These are phyloP conservation scores for Galbula dea DNA, from an alignment of 2,113 vertebrate species.

Conservation along the genomic window DNA sequence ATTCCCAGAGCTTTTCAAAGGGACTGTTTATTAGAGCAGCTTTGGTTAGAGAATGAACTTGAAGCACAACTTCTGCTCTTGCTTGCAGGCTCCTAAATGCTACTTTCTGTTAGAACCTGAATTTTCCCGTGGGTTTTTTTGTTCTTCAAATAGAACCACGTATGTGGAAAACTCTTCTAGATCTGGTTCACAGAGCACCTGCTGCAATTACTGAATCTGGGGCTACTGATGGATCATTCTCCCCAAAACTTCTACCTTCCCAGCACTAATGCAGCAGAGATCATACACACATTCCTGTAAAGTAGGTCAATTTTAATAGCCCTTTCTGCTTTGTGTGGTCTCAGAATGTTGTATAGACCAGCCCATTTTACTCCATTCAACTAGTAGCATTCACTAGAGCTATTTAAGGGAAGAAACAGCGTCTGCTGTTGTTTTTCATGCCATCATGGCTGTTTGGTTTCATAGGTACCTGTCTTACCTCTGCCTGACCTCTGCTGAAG, in stretches of 20 bases:
- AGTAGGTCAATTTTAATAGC: conserved; percentile 31
- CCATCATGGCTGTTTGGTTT: background rate
- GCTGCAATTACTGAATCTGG: background rate
- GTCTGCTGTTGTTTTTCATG: background rate
- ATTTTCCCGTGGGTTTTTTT: background rate
- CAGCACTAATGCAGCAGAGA: background rate
- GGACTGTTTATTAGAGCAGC: background rate
- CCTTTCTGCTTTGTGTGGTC: background rate
- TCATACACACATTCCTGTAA: background rate
- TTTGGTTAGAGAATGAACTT: background rate
- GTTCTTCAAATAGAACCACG: background rate
- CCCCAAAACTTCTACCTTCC: background rate
- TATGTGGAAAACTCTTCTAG: background rate
- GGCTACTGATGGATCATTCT: background rate
- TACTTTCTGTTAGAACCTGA: background rate
- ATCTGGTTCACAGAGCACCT: background rate
- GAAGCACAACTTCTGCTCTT: background rate
- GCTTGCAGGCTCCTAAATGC: background rate
- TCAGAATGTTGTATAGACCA: background rate
- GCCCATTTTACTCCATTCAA: background rate
- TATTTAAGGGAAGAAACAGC: background rate
- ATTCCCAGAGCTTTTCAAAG: background rate
- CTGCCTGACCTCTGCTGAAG: background rate
- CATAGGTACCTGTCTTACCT: background rate
- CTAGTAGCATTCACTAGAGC: background rate